Evolutionary conservation across 2,113 vertebrate genomes (phyloP), one percentile per base, ranked within the genome.

Genomic region (Eretmochelys imbricata): DNA sequence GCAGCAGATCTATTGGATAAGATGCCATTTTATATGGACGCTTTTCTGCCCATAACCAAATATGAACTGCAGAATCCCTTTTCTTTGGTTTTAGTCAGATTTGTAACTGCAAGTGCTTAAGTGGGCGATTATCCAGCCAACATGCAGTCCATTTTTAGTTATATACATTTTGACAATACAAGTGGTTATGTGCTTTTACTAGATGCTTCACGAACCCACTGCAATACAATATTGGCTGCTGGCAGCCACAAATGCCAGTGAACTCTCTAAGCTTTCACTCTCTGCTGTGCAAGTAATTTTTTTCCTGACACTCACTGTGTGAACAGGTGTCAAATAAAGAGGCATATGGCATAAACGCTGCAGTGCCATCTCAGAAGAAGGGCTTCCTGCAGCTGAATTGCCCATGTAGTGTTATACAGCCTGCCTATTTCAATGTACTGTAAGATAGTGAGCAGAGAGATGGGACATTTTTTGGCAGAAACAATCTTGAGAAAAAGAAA

Each of bases 261-360:
- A 89, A 69, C 6, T 2, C 82, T 53, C 69, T 57, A 2, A 14
- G 75, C 46, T 62, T 83, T 94, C 94, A 82, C 59, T 46, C 87
- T 94, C 88, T 92, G 62, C 93, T 95, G 93, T 90, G 88, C n/a
- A 85, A 93, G 81, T 85, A 90, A 96, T 95, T 35, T 84, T 87
- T 84, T 92, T 96, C 92, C 82, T 94, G 88, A 88, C 82, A 91
- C 98, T 84, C 4, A 46, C 96, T 95, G 95, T 95, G 94, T 84
- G 93, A 97, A 91, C 95, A 97, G 96, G 96, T 97, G 93, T 92
- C 2, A 95, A 96, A 96, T 94, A 86, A 86, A 97, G 96, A 98
- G 97, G 79, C 96, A 95, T 97, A 96, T 96, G 96, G 95, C 69
- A 59, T 89, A 78, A 91, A 46, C 24, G 54, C 92, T 96, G 89